These are phyloP conservation scores for Lingula anatina DNA, from an alignment of 2,888 invertebrate species.

Conservation along the genomic window DNA sequence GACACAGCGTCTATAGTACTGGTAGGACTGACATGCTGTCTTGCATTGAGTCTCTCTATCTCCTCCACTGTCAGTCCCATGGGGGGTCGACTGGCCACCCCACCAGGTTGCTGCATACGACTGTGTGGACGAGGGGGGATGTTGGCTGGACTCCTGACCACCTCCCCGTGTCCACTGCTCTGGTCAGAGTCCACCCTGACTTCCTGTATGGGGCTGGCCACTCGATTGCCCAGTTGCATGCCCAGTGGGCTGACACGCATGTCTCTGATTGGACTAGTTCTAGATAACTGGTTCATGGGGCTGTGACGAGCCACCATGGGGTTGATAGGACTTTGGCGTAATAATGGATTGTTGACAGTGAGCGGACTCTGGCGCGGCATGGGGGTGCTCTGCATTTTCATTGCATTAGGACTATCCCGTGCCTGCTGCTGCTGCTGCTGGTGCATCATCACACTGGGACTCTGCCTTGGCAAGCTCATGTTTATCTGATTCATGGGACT, in stretches of 20 bases:
- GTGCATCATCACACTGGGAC: conserved; percentile 20
- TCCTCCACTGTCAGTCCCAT: conserved; percentile 90
- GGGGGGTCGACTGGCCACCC: too few relatives aligned
- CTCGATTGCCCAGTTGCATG: too few relatives aligned
- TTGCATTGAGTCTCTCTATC: conserved; percentile 81
- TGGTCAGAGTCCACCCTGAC: not conserved
- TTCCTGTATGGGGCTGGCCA: too few relatives aligned
- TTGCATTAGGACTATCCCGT: conserved; percentile 19
- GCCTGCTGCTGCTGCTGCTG: conserved; percentile 22
- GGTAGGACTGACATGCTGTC: conserved; percentile 78
- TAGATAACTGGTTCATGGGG: conserved; percentile 22
- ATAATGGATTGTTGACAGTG: conserved; percentile 3
- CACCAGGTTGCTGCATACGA: conserved; percentile 25
- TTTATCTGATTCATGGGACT: conserved; percentile 25
- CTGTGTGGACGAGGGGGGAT: conserved; percentile 6
- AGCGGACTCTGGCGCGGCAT: conserved; percentile 78
- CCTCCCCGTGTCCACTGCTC: not conserved
- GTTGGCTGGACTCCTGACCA: not conserved
- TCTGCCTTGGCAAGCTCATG: conserved; percentile 15
- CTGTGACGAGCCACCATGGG: conserved; percentile 8
- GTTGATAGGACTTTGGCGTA: conserved; percentile 12
- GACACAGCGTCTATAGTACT: conserved; percentile 92
- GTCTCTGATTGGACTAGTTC: conserved; percentile 17
- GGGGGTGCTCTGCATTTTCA: conserved; percentile 81
- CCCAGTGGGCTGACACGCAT: conserved; percentile 66